Conservation (phyloP, 2,797 vertebrate species). For the Streptopelia turtur region DNA sequence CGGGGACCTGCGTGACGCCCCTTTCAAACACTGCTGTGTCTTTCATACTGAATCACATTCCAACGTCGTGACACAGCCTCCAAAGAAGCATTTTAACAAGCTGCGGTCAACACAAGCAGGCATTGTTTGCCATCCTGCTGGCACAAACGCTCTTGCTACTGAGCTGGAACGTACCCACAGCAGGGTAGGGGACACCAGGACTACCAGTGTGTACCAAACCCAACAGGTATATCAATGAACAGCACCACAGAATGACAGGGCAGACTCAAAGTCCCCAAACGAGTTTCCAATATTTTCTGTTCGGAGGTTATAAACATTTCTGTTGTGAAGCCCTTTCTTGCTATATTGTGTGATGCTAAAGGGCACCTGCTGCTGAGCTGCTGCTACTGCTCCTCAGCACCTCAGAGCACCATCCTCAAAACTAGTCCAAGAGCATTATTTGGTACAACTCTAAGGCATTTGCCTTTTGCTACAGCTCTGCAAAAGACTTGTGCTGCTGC, state of each 20-base stretch:
- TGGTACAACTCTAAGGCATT: not conserved
- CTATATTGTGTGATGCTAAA: not conserved
- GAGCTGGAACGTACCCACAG: slow-evolving; percentile 1
- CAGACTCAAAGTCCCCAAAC: not conserved
- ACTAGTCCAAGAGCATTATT: not conserved
- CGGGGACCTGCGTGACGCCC: not conserved
- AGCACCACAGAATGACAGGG: not conserved
- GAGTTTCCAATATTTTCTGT: not conserved
- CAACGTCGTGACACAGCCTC: slow-evolving; percentile 39
- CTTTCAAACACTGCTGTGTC: not conserved
- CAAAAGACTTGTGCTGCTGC: not conserved
- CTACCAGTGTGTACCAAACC: not conserved
- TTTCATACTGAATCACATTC: slow-evolving; percentile 42
- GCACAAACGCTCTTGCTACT: not conserved
- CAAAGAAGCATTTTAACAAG: not conserved
- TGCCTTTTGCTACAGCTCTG: not conserved
- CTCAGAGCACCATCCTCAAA: not conserved
- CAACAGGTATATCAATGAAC: not conserved
- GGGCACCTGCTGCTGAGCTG: not conserved
- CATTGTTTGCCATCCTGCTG: slow-evolving; percentile 46
- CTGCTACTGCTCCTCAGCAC: not conserved
- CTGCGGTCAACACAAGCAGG: slow-evolving; percentile 24
- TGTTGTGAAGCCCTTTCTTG: not conserved
- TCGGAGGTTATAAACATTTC: not conserved
- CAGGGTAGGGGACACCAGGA: not conserved